A percentile compares a stretch with the other conserved stretches of the same genome.
Conservation (phyloP, 92 coral and sea anemone species). For the Phymanthus crucifer region DNA sequence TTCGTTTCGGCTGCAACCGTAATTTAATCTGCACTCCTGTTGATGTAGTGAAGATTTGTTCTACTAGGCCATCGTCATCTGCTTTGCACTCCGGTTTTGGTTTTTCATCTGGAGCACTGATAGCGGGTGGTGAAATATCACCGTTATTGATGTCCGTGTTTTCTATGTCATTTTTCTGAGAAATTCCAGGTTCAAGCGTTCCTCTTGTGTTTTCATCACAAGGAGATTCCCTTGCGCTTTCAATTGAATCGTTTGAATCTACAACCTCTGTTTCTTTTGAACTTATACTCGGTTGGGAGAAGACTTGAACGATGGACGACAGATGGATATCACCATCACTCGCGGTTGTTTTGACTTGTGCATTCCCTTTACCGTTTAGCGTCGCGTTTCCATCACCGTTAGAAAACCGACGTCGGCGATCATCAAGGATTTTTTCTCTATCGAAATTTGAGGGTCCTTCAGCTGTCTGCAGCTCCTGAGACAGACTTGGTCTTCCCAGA, state of each 20-base stretch:
- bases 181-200: neutral
- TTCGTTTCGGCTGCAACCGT: slow-evolving; percentile 21
- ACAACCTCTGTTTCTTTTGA: neutral
- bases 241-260: neutral
- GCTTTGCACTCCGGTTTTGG: too few species aligned
- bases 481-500: slow-evolving; percentile 15
- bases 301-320: neutral
- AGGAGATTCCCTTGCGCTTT: neutral
- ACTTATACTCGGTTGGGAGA: slow-evolving; percentile 9
- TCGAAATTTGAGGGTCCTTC: slow-evolving; percentile 9
- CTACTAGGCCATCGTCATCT: slow-evolving; percentile 21
- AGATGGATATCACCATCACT: slow-evolving; percentile 11
- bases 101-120: neutral
- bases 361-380: neutral
- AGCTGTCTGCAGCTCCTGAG: slow-evolving; percentile 1
- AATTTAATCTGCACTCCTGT: slow-evolving; percentile 62
- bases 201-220: neutral
- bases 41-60: slow-evolving; percentile 53
- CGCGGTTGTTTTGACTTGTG: neutral
- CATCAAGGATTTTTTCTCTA: neutral
- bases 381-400: slow-evolving; percentile 16
- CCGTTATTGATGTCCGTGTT: neutral
- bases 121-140: neutral
- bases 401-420: slow-evolving; percentile 6
- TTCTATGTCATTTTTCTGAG: neutral